Conservation (phyloP, 2,113 vertebrate genomes). For the Misgurnus anguillicaudatus region DNA sequence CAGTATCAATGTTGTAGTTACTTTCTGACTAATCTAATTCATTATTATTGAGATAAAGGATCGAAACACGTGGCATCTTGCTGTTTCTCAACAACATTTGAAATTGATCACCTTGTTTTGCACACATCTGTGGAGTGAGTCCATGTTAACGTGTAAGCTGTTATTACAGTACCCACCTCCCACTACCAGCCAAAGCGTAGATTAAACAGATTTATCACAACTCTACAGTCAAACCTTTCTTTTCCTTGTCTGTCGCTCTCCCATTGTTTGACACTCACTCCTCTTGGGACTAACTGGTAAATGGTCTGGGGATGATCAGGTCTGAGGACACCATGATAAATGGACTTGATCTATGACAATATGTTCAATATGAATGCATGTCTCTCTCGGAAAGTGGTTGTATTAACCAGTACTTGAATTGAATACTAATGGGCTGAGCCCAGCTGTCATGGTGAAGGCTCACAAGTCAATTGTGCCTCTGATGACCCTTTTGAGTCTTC, state of each 20-base stretch:
- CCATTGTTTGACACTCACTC: neutral
- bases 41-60: no score
- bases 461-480: constrained; percentile 52
- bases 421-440: constrained; percentile 55
- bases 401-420: constrained; percentile 41
- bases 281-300: constrained; percentile 19
- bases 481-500: constrained; percentile 41
- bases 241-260: no score
- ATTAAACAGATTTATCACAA: neutral
- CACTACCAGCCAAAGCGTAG: neutral
- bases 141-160: no score
- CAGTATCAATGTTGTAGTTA: neutral
- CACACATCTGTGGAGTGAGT: no score
- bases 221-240: neutral
- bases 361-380: constrained; percentile 36
- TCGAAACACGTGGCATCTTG: no score
- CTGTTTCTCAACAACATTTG: no score
- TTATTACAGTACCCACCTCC: no score
- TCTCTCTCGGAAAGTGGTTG: constrained; percentile 22
- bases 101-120: no score
- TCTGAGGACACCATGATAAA: constrained; percentile 45
- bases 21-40: no score
- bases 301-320: constrained; percentile 22
- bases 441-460: constrained; percentile 52
- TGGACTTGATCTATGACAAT: constrained; percentile 39